phyloP scores from a whole-genome alignment of 2,797 vertebrate species.

The Champsocephalus gunnari region DNA sequence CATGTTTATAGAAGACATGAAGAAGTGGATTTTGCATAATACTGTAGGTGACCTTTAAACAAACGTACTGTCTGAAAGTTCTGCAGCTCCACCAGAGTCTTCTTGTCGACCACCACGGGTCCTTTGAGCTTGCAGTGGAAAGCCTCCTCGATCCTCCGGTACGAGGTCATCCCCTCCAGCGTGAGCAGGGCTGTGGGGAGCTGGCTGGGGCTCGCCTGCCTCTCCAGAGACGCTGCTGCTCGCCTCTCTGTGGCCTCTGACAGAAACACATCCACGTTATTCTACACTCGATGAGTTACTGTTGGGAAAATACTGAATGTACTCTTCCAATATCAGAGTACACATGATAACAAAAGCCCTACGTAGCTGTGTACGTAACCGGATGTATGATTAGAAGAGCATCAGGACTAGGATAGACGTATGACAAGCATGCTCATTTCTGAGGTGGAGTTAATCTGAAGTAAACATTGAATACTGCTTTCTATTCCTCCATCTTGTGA shows the following conservation, averaged over 20 bases:
- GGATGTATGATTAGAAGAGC: no score
- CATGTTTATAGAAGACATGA: no score
- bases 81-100: constrained; percentile 92
- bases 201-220: constrained; percentile 81
- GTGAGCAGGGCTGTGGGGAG: constrained; percentile 84
- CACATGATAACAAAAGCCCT: no score
- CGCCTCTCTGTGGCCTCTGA: constrained; percentile 91
- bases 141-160: constrained; percentile 88
- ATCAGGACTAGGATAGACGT: no score
- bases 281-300: background rate
- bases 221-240: constrained; percentile 70
- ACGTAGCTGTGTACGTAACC: no score
- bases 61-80: constrained; percentile 95
- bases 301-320: no score
- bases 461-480: no score
- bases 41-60: constrained; percentile 40
- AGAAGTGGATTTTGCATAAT: no score
- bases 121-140: constrained; percentile 94
- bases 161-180: constrained; percentile 84
- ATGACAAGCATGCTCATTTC: no score
- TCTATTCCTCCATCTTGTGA: no score
- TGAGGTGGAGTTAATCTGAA: no score
- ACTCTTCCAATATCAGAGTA: no score
- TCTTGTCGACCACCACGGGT: constrained; percentile 90
- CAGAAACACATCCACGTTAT: constrained; percentile 27